Base-by-base conservation (phyloP, 2,797 vertebrate species). In the Aplochiton taeniatus region DNA sequence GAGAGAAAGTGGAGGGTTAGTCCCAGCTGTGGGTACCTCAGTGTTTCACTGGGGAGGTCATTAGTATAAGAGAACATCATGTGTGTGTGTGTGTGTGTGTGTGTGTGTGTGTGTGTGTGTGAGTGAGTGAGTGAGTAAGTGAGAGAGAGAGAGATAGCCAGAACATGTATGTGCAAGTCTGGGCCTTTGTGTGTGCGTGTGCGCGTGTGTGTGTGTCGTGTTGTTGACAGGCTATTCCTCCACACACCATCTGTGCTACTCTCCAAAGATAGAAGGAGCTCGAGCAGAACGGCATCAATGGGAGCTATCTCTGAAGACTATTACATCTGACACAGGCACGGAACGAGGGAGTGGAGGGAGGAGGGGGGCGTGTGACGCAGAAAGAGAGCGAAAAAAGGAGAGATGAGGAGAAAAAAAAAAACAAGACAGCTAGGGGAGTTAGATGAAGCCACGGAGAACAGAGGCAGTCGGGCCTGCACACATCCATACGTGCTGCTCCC, bases 1-100 rank as follows among this genome's bases (percentile, higher is more conserved):
- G 10, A 6, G 14, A 55, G 70, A 56, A 70, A 65, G 57, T 65
- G 68, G 47, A 55, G 45, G n/a, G 10, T 16, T 43, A 41, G 49
- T 11, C 50, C 61, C n/a, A 19, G 6, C 31, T 31, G 31, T 18
- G 41, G 63, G 69, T 19, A 73, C 48, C 48, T 47, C 52, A 4
- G 12, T 17, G 10, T 66, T 63, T 73, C 77, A 71, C 60, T 46
- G 16, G 74, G 72, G 73, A 81, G n/a, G 46, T 72, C 46, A 81
- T 83, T 73, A 65, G 31, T 6, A 31, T 68, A 10, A 45, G 10
- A 58, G 45, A 31, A 14, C 50, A 14, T 4, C 12, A 7, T 19
- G 14, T 19, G 20, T 31, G n/a, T 18, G 56, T 31, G 14, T n/a
- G 4, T 20, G 61, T 59, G 41, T 66, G 67, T 68, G 63, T 56